Evolutionary conservation across 2,113 vertebrate species (phyloP).

Genomic region (Corynorhinus townsendii): DNA sequence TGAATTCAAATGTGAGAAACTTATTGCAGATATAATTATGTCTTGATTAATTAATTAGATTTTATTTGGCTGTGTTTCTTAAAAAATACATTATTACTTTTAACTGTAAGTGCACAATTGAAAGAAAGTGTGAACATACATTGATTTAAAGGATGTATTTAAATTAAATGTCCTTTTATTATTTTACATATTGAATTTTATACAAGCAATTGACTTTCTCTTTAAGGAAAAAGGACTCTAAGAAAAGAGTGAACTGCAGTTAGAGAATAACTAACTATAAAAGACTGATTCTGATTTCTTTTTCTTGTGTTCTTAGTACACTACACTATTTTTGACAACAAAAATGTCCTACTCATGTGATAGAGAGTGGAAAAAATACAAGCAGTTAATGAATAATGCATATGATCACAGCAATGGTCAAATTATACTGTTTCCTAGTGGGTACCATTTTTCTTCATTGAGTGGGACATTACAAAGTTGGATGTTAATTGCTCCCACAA

Average conservation of each 20-base stretch:
- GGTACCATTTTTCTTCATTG: constrained; percentile 86
- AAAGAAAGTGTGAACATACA: not conserved
- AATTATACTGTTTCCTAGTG: constrained; percentile 81
- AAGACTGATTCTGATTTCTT: not conserved
- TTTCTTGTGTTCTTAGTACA: not conserved
- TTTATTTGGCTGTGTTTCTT: not conserved
- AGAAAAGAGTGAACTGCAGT: not conserved
- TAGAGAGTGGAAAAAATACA: not conserved
- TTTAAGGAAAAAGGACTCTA: not conserved
- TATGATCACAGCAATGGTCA: constrained; percentile 68
- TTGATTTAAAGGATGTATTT: constrained; percentile 18
- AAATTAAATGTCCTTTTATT: not conserved
- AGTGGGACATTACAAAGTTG: constrained; percentile 78
- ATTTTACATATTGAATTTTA: constrained; percentile 4
- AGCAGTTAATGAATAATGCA: constrained; percentile 56
- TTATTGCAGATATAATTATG: not conserved
- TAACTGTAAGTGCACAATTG: not conserved
- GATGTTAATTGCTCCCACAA: constrained; percentile 85
- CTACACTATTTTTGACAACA: not conserved
- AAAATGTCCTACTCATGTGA: not conserved
- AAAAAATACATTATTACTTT: constrained; percentile 5
- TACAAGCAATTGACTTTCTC: not conserved
- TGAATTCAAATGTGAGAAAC: not conserved
- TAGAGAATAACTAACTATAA: not conserved
- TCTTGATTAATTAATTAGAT: not conserved